A percentile compares a stretch with the other conserved stretches of the same genome.
Evolutionary conservation across 2,888 invertebrate species (phyloP).

Genomic region (Microplitis deprimator): DNA sequence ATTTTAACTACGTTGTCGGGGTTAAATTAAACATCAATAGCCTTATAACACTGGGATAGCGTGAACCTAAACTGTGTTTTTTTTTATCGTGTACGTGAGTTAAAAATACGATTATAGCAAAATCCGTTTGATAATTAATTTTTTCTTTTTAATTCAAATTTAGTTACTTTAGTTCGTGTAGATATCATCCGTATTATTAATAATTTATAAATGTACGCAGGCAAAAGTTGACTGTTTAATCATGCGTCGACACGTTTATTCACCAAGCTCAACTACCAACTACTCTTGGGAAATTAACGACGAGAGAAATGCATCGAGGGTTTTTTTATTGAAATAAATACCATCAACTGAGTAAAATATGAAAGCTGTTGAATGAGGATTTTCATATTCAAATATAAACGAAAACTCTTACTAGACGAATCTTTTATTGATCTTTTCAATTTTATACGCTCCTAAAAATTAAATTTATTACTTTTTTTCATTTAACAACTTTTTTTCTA

Average conservation of each 20-base stretch:
- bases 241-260: constrained; percentile 26
- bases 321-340: constrained; percentile 30
- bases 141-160: no score
- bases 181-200: neutral
- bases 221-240: constrained; percentile 31
- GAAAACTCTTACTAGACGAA: neutral
- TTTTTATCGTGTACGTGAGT: no score
- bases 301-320: constrained; percentile 10
- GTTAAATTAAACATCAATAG: no score
- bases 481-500: no score
- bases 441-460: no score
- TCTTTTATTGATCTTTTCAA: neutral
- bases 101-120: no score
- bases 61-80: no score
- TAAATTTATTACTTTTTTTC: no score
- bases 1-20: no score
- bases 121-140: no score
- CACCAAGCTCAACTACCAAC: neutral
- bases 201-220: constrained; percentile 2
- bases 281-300: constrained; percentile 36
- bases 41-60: no score
- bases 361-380: neutral
- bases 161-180: no score
- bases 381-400: neutral
- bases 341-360: neutral